Evolutionary conservation across 1,140 invertebrate genomes (phyloP).

Genomic region (Wiebesia pumilae): DNA sequence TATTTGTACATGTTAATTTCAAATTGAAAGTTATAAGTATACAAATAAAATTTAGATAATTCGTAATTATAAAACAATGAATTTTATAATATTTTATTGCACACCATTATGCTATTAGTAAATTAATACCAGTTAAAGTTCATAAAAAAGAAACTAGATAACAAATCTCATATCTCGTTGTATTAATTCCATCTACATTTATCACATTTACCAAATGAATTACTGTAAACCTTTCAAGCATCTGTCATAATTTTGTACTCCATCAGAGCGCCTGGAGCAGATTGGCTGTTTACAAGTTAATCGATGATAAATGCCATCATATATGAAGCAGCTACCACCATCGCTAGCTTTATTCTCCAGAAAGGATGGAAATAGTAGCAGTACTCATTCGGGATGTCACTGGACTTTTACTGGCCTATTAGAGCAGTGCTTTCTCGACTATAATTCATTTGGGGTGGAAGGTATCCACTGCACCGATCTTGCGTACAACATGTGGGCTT

Average conservation of each 20-base stretch:
- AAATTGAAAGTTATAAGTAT: too few species aligned
- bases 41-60: too few species aligned
- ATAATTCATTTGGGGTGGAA: constrained; percentile 59
- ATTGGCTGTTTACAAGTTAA: constrained; percentile 58
- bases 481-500: constrained; percentile 69
- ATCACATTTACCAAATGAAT: constrained; percentile 41
- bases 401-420: constrained; percentile 56
- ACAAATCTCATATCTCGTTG: not conserved
- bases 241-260: constrained; percentile 51
- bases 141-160: not conserved
- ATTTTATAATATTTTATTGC: too few species aligned
- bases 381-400: constrained; percentile 62
- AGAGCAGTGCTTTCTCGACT: not conserved
- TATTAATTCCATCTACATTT: not conserved
- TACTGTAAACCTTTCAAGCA: constrained; percentile 15
- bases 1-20: too few species aligned
- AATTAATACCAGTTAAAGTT: not conserved
- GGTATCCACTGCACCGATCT: not conserved
- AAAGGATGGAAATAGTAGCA: not conserved
- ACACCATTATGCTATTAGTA: not conserved
- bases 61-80: too few species aligned
- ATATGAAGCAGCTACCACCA: constrained; percentile 32
- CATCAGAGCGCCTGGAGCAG: constrained; percentile 10
- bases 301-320: constrained; percentile 66
- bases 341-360: not conserved